phyloP scores from a whole-genome alignment of 2,797 vertebrate species.

The Pangasius larnaudii region DNA sequence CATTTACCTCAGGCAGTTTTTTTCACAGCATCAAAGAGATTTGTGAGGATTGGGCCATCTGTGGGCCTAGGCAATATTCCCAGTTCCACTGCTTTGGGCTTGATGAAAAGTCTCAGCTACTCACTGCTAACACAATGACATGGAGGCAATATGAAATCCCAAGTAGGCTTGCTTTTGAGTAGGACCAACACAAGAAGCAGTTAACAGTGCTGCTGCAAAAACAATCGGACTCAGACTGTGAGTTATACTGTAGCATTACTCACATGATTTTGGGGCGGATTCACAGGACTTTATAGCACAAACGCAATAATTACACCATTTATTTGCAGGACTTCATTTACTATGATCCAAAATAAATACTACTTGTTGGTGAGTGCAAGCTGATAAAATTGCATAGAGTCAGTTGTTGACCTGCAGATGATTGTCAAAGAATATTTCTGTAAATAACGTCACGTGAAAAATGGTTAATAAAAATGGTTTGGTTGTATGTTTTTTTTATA shows the following conservation, averaged over 20 bases:
- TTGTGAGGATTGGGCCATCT: conserved; percentile 62
- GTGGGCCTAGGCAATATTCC: conserved; percentile 61
- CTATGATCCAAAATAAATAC: background rate
- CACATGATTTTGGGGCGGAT: background rate
- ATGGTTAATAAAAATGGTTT: background rate
- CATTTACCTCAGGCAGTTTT: conserved; percentile 64
- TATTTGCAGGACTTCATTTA: background rate
- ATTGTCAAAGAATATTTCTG: background rate
- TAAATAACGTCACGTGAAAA: background rate
- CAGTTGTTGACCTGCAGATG: background rate
- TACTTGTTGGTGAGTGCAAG: background rate
- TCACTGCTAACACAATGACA: conserved; percentile 32
- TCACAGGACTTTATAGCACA: background rate
- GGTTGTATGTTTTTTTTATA: background rate
- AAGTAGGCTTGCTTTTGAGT: conserved; percentile 6
- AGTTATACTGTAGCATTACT: background rate
- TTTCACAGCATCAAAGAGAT: conserved; percentile 60
- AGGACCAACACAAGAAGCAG: background rate
- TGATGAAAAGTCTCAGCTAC: conserved; percentile 46
- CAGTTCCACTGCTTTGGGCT: conserved; percentile 42
- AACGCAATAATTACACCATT: background rate
- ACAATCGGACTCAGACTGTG: too few species aligned
- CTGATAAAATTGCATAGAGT: background rate
- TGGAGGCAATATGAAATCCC: conserved; percentile 21
- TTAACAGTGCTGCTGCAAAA: conserved; percentile 3